phyloP scores from a whole-genome alignment of 2,888 invertebrate species.

The Leptinotarsa haldemani region DNA sequence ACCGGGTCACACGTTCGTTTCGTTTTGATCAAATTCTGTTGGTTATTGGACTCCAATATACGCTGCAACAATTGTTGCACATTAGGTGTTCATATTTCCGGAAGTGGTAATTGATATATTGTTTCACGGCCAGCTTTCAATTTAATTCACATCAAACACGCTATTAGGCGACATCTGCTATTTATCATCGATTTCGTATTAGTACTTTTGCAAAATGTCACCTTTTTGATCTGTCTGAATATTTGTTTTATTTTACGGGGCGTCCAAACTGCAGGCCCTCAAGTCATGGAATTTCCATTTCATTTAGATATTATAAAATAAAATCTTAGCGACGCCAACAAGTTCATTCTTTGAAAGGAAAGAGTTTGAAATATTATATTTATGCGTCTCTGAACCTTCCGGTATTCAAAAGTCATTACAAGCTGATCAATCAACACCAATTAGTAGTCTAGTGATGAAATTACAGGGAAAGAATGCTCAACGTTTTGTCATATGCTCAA shows the following conservation, averaged over 20 bases:
- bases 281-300: too few species aligned
- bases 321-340: too few species aligned
- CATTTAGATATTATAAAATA: too few species aligned
- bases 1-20: slow-evolving; percentile 4
- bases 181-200: too few species aligned
- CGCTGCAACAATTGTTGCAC: not conserved
- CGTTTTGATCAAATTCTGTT: slow-evolving; percentile 5
- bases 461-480: not conserved
- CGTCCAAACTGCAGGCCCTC: too few species aligned
- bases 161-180: not conserved
- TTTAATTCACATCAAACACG: not conserved
- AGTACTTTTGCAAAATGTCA: too few species aligned
- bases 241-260: too few species aligned
- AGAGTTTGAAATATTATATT: too few species aligned
- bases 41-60: not conserved
- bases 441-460: not conserved
- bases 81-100: not conserved
- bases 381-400: too few species aligned
- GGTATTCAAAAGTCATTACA: not conserved
- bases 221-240: too few species aligned
- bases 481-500: not conserved
- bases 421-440: not conserved
- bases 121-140: not conserved
- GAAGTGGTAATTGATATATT: not conserved
- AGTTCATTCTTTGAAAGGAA: too few species aligned